Percentiles rank a stretch among this genome's conserved stretches.
Conservation (phyloP, 2,888 invertebrate genomes). For the Polia nebulosa region DNA sequence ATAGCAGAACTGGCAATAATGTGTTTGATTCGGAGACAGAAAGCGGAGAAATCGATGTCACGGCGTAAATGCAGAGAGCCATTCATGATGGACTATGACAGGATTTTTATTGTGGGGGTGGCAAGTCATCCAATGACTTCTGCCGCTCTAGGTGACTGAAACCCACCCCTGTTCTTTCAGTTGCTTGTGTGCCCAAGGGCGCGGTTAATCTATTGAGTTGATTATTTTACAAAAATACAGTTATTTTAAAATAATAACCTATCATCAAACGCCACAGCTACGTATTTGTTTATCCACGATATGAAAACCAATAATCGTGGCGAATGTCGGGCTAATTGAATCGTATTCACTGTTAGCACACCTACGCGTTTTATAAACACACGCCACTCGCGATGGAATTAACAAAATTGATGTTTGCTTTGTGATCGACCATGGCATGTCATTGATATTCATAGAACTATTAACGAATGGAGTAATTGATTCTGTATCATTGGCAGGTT, state of each 20-base stretch:
- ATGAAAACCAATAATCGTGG: conserved; percentile 57
- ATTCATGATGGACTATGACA: no score
- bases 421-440: conserved; percentile 46
- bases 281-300: conserved; percentile 17
- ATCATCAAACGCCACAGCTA: neutral
- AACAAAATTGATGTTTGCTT: conserved; percentile 66
- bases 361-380: conserved; percentile 55
- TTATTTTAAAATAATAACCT: neutral
- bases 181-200: no score
- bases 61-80: no score
- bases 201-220: neutral
- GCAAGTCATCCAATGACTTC: no score
- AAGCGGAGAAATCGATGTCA: neutral
- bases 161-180: neutral
- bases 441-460: conserved; percentile 46
- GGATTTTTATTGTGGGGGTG: no score
- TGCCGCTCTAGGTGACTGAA: neutral
- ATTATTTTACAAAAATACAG: neutral
- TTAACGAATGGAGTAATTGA: conserved; percentile 35
- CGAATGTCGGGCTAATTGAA: conserved; percentile 60
- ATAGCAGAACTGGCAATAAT: neutral
- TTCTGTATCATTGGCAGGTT: conserved; percentile 9
- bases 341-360: conserved; percentile 51
- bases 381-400: conserved; percentile 50
- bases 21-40: neutral